Percentiles rank a stretch among this genome's conserved stretches.
phyloP scores from a whole-genome alignment of 2,113 vertebrate genomes.

The Numida meleagris region DNA sequence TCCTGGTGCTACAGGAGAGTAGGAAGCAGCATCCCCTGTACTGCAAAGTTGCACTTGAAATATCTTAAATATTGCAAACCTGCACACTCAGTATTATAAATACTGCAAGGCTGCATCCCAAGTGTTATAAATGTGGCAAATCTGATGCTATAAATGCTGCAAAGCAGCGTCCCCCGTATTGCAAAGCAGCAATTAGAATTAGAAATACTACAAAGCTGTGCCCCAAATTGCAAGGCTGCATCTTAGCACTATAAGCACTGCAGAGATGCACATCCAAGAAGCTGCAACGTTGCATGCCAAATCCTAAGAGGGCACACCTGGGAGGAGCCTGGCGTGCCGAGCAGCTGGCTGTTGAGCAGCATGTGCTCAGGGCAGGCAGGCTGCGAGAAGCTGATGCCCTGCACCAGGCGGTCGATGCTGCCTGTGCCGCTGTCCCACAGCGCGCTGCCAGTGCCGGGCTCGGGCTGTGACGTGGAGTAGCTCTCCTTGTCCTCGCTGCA shows the following conservation, averaged over 20 bases:
- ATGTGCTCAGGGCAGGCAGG: slow-evolving; percentile 93
- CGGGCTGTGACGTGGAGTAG: slow-evolving; percentile 94
- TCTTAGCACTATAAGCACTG: rapidly evolving
- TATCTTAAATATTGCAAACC: neutral
- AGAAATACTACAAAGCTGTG: neutral
- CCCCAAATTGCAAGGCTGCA: rapidly evolving
- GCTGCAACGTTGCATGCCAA: too few species aligned
- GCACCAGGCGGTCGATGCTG: slow-evolving; percentile 79
- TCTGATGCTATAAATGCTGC: neutral
- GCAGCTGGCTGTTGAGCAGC: slow-evolving; percentile 91
- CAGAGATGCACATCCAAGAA: neutral
- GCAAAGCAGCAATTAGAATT: neutral
- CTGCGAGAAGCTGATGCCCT: slow-evolving; percentile 95
- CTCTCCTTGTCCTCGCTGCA: slow-evolving; percentile 86
- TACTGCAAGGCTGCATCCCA: rapidly evolving
- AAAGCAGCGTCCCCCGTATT: rapidly evolving
- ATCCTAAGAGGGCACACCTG: slow-evolving; percentile 80
- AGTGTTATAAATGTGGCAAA: rapidly evolving
- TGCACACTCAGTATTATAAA: neutral
- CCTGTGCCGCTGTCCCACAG: slow-evolving; percentile 81
- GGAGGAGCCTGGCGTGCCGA: slow-evolving; percentile 92
- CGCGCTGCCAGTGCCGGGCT: slow-evolving; percentile 78
- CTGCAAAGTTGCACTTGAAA: neutral
- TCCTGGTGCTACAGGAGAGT: neutral
- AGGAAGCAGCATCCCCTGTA: rapidly evolving